phyloP scores from a whole-genome alignment of 2,797 vertebrate species.

The Xyrichtys novacula region DNA sequence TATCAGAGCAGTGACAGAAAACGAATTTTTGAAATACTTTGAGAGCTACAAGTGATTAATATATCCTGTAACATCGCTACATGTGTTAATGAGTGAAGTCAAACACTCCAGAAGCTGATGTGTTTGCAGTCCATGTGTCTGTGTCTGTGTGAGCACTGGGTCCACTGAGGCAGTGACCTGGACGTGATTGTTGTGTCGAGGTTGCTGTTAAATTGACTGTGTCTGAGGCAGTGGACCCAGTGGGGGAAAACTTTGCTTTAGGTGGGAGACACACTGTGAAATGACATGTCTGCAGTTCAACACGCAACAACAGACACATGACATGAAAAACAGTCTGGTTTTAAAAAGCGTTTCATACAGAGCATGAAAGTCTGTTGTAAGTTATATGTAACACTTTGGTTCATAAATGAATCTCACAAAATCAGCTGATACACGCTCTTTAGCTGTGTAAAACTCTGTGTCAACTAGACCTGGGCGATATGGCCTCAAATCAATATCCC shows the following conservation, averaged over 20 bases:
- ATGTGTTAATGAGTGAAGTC: not conserved
- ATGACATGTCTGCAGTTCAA: constrained; percentile 47
- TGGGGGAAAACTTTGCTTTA: constrained; percentile 53
- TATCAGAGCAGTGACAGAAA: too few species aligned
- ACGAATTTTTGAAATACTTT: too few species aligned
- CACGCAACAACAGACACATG: constrained; percentile 31
- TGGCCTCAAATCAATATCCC: too few species aligned
- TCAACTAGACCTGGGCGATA: too few species aligned
- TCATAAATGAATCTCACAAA: not conserved
- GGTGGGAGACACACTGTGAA: constrained; percentile 42
- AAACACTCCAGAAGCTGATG: constrained; percentile 5
- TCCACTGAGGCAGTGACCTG: constrained; percentile 48
- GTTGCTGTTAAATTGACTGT: constrained; percentile 56
- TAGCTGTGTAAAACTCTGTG: not conserved
- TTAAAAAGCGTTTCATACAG: constrained; percentile 13
- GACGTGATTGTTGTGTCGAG: constrained; percentile 22
- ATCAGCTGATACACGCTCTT: not conserved
- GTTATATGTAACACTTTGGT: not conserved
- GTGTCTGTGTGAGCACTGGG: constrained; percentile 14
- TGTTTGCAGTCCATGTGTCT: constrained; percentile 11
- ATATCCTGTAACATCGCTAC: too few species aligned
- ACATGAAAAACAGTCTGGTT: not conserved
- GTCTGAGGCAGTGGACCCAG: constrained; percentile 39
- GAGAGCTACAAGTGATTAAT: too few species aligned
- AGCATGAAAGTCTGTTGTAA: not conserved